A percentile compares a stretch with the other conserved stretches of the same genome.
phyloP scores from a whole-genome alignment of 1,140 invertebrate species.

The Camponotus floridanus region DNA sequence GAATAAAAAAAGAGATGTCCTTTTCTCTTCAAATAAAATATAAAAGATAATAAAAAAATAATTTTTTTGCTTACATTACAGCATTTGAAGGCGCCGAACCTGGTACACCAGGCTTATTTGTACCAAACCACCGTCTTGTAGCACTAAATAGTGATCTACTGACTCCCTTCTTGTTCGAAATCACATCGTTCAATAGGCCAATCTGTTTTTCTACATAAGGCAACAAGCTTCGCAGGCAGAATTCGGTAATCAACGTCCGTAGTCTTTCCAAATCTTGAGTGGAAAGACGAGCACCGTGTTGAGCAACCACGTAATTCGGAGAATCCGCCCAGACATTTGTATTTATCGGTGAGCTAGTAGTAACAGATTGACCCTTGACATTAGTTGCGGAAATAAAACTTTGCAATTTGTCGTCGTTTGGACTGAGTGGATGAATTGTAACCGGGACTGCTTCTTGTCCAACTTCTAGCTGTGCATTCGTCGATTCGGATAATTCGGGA shows the following conservation, averaged over 20 bases:
- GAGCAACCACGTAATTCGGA: slow-evolving; percentile 81
- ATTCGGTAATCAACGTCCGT: slow-evolving; percentile 94
- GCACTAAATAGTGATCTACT: slow-evolving; percentile 97
- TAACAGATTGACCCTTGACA: slow-evolving; percentile 70
- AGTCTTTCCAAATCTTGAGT: slow-evolving; percentile 94
- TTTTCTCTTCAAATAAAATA: slow-evolving; percentile 14
- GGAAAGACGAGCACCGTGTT: slow-evolving; percentile 92
- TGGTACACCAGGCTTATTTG: slow-evolving; percentile 92
- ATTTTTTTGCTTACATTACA: slow-evolving; percentile 89
- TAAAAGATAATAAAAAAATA: neutral
- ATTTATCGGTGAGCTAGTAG: slow-evolving; percentile 87
- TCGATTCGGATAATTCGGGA: slow-evolving; percentile 77
- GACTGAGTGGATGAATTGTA: slow-evolving; percentile 89
- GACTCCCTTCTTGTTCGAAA: slow-evolving; percentile 95
- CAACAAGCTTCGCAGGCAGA: slow-evolving; percentile 94
- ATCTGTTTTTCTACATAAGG: slow-evolving; percentile 97
- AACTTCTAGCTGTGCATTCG: slow-evolving; percentile 81
- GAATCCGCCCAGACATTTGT: slow-evolving; percentile 88
- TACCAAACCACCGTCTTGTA: slow-evolving; percentile 97
- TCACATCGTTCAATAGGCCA: slow-evolving; percentile 92
- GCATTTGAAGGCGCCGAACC: slow-evolving; percentile 90
- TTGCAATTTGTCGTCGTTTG: slow-evolving; percentile 84
- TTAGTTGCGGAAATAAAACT: slow-evolving; percentile 67
- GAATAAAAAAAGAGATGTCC: neutral
- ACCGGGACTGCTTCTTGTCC: slow-evolving; percentile 86